Base-by-base conservation (phyloP, 2,888 invertebrate species). In the Boloria selene region DNA sequence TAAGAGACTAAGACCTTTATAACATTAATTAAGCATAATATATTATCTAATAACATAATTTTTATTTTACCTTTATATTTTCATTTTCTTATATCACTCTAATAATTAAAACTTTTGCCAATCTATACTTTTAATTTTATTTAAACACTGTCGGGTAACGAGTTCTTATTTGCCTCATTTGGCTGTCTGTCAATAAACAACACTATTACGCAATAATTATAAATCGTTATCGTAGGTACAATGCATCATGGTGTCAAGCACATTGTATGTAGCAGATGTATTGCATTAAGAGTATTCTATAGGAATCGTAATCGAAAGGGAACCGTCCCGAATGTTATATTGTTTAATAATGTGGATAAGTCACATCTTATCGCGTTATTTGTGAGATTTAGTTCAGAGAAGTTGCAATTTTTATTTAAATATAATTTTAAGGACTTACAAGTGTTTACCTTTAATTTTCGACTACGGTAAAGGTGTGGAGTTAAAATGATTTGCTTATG, bases 281-380 rank as follows among this genome's bases (percentile, higher is more conserved):
- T 86, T 83, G 82, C 81, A 86, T 90, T 90, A 89, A 88, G 82
- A 86, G 82, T 89, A 87, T 90, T 89, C 85, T 87, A 83, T 83
- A 85, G 76, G 82, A 83, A 82, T 83, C 80, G 86, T 84, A 84
- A 86, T 83, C 82, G 86, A 78, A 77, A 82, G 77, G 85, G 85
- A 86, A 79, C 72, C 69, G 61, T 72, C 64, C 73, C 16, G 16
- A 47, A 60, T 50, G 50, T 45, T 44, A n/a, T 49, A 50, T 42
- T 22, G 49, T n/a, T 49, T 44, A 38, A 13, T 49, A 55, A 31
- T 55, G 22, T 38, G 18, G 74, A 68, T 65, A 54, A 14, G 59
- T 47, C 31, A 7, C 31, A 38, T 38, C 31, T 3, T 44, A 3
- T 16, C 16, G n/a, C 16, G n/a, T 42, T 42, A 16, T 42, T 42